Conservation (phyloP, 2,888 invertebrate species). For the Dolomedes plantarius region DNA sequence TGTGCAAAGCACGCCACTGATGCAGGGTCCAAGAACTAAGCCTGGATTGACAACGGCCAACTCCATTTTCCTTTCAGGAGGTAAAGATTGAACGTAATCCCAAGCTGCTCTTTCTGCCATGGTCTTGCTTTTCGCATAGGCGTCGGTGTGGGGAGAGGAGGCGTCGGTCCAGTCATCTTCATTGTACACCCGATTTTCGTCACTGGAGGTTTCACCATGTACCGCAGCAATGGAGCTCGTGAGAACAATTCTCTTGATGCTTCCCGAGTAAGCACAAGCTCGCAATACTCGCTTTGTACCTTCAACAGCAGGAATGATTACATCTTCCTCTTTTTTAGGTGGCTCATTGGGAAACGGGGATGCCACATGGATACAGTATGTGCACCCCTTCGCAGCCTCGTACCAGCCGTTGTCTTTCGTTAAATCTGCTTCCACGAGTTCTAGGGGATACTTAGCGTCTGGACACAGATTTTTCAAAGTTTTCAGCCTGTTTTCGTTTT, state of each 20-base stretch:
- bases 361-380: conserved; percentile 78
- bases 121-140: conserved; percentile 78
- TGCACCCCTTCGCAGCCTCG: conserved; percentile 77
- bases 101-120: conserved; percentile 79
- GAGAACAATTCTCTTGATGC: conserved; percentile 79
- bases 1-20: conserved; percentile 73
- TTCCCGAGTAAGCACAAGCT: conserved; percentile 77
- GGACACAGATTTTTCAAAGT: conserved; percentile 76
- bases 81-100: conserved; percentile 78
- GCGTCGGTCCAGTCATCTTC: conserved; percentile 77
- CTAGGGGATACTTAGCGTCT: conserved; percentile 77
- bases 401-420: conserved; percentile 77
- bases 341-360: conserved; percentile 77
- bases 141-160: conserved; percentile 73
- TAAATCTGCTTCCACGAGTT: conserved; percentile 79
- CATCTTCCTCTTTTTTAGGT: conserved; percentile 76
- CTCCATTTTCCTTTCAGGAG: conserved; percentile 76
- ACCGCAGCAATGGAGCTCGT: conserved; percentile 79
- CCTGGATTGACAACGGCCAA: conserved; percentile 78
- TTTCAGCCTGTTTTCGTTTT: conserved; percentile 76
- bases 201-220: conserved; percentile 75
- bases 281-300: conserved; percentile 78
- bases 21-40: conserved; percentile 78
- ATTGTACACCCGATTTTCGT: conserved; percentile 74
- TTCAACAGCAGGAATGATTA: conserved; percentile 78